phyloP scores from a whole-genome alignment of 2,797 vertebrate genomes.

The Threskiornis aethiopicus region DNA sequence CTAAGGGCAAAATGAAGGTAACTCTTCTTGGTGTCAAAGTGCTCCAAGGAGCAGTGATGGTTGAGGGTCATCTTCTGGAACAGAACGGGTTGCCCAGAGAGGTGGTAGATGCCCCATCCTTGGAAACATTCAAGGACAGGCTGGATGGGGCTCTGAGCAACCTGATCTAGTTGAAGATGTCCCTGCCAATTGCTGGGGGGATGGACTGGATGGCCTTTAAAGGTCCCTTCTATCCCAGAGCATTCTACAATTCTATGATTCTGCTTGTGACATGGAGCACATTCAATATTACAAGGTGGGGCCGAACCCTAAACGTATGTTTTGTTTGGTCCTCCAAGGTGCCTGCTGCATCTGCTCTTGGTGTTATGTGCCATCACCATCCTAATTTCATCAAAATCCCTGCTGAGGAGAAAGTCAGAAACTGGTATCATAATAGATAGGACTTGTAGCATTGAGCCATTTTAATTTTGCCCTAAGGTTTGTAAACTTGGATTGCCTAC shows the following conservation, averaged over 20 bases:
- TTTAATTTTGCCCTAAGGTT: background rate
- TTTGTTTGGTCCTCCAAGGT: background rate
- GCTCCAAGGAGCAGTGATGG: background rate
- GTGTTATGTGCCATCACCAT: background rate
- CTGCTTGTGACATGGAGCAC: fast-evolving
- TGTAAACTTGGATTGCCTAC: background rate
- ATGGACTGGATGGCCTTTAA: no score
- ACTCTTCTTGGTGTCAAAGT: background rate
- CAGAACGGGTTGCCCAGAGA: no score
- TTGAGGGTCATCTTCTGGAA: background rate
- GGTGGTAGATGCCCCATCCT: no score
- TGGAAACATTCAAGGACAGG: no score
- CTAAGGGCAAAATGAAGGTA: background rate
- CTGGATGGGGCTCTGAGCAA: no score
- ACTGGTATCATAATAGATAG: background rate
- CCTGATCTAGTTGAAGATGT: no score
- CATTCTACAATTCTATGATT: no score
- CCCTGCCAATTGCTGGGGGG: no score
- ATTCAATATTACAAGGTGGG: background rate
- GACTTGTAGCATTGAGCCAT: background rate
- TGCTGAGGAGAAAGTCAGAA: background rate
- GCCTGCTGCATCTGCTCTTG: background rate
- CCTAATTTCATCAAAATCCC: background rate
- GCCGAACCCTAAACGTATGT: fast-evolving
- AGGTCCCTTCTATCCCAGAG: no score